Conservation (phyloP, 2,888 invertebrate genomes). For the Sepioteuthis lessoniana region DNA sequence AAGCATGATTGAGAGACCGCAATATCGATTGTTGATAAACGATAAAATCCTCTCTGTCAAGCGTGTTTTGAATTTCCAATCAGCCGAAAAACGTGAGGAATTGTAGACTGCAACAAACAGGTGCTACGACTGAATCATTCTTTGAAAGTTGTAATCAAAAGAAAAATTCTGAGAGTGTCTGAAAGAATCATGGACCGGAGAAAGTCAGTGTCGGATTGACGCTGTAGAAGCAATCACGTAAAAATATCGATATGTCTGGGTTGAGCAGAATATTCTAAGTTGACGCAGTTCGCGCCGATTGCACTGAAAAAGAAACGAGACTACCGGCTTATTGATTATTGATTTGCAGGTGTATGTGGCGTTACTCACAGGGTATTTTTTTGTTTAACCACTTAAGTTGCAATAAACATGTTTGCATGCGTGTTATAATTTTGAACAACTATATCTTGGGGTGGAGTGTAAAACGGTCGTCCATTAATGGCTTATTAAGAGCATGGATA, state of each 20-base stretch:
- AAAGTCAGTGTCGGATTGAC: not conserved
- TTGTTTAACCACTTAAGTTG: no score
- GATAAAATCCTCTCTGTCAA: not conserved
- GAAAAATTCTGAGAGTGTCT: not conserved
- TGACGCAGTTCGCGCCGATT: not conserved
- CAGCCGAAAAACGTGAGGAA: not conserved
- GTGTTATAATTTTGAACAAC: no score
- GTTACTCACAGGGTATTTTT: not conserved
- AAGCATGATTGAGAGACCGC: not conserved
- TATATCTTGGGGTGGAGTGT: no score
- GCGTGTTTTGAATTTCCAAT: not conserved
- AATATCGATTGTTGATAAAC: not conserved
- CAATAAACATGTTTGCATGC: no score
- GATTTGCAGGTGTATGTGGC: not conserved
- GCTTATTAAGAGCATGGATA: no score
- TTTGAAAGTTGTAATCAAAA: not conserved
- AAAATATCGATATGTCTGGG: slow-evolving; percentile 33
- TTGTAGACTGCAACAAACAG: not conserved
- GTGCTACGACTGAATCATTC: slow-evolving; percentile 8
- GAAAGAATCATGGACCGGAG: not conserved
- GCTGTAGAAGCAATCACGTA: slow-evolving; percentile 16
- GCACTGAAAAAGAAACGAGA: not conserved
- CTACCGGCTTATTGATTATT: not conserved
- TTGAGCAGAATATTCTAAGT: not conserved
- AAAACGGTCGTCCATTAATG: no score